A percentile compares a stretch with the other conserved stretches of the same genome.
phyloP scores from a whole-genome alignment of 1,140 invertebrate species.

The Drosophila kanapiae region DNA sequence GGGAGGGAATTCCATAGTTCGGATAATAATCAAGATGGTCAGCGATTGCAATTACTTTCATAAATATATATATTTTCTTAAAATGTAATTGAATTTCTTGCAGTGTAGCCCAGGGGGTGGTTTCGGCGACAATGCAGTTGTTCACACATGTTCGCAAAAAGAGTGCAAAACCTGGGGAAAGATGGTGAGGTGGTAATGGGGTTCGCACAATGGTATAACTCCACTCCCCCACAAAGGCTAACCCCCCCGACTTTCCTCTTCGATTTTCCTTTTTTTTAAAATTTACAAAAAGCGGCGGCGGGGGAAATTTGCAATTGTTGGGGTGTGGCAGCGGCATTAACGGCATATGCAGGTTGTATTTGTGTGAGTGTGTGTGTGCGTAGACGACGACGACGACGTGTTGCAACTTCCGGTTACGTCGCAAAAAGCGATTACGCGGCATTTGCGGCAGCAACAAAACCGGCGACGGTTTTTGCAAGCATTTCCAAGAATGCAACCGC shows the following conservation, averaged over 20 bases:
- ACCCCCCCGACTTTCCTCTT: constrained; percentile 8
- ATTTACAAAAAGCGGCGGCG: constrained; percentile 37
- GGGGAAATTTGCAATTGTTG: constrained; percentile 56
- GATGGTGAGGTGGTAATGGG: constrained; percentile 28
- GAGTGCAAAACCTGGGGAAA: constrained; percentile 44
- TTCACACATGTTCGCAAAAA: constrained; percentile 80
- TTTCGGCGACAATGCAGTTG: constrained; percentile 62
- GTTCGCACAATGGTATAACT: constrained; percentile 53
- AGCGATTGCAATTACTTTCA: no score
- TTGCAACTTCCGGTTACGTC: constrained; percentile 71
- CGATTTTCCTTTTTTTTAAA: constrained; percentile 54
- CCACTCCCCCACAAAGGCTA: constrained; percentile 51
- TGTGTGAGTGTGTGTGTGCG: constrained; percentile 27
- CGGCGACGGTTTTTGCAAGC: constrained; percentile 70
- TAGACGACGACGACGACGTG: constrained; percentile 64
- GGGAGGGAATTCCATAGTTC: no score
- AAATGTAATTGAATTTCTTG: background rate
- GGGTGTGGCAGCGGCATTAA: constrained; percentile 65
- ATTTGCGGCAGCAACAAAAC: constrained; percentile 71
- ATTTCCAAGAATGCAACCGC: constrained; percentile 72
- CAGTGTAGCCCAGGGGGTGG: constrained; percentile 32
- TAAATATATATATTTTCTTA: no score
- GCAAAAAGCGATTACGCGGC: constrained; percentile 78
- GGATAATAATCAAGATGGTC: no score
- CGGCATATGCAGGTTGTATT: constrained; percentile 60